Conservation (phyloP, 1,140 invertebrate species). For the Drosophila sucinea region DNA sequence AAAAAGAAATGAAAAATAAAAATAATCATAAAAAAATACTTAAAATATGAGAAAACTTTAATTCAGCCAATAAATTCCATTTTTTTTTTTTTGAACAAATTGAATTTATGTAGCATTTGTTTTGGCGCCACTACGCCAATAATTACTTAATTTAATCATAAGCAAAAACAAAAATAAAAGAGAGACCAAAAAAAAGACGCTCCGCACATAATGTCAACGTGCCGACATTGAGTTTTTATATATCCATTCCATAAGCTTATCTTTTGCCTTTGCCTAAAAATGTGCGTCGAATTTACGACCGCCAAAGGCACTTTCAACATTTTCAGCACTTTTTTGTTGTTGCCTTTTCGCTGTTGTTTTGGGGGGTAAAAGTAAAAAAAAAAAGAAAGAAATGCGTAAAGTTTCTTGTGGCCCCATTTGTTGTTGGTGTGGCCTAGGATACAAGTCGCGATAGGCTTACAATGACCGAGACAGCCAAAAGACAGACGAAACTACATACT, state of each 20-base stretch:
- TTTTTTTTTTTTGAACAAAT: conserved; percentile 46
- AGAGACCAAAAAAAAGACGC: conserved; percentile 19
- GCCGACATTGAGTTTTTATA: conserved; percentile 61
- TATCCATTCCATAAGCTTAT: conserved; percentile 70
- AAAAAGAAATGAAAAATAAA: conserved; percentile 19
- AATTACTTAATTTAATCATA: conserved; percentile 80
- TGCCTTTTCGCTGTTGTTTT: conserved; percentile 23
- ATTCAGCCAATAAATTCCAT: conserved; percentile 51
- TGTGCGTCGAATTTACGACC: conserved; percentile 73
- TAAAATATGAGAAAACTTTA: conserved; percentile 36
- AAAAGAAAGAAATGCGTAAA: conserved; percentile 54
- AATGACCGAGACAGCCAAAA: conserved; percentile 34
- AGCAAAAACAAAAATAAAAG: conserved; percentile 51
- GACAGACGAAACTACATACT: neutral
- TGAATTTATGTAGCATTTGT: conserved; percentile 47
- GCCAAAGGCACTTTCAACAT: conserved; percentile 66
- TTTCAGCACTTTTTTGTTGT: conserved; percentile 59
- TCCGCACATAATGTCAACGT: conserved; percentile 40
- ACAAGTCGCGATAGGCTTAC: conserved; percentile 59
- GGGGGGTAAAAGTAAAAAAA: conserved; percentile 32
- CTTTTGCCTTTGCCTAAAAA: conserved; percentile 38
- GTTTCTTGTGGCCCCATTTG: conserved; percentile 46
- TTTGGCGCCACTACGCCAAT: conserved; percentile 66
- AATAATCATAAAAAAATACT: conserved; percentile 21
- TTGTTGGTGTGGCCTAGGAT: conserved; percentile 45